These are phyloP conservation scores for Hirtodrosophila duncani DNA, from an alignment of 2,888 invertebrate species.

Conservation along the genomic window DNA sequence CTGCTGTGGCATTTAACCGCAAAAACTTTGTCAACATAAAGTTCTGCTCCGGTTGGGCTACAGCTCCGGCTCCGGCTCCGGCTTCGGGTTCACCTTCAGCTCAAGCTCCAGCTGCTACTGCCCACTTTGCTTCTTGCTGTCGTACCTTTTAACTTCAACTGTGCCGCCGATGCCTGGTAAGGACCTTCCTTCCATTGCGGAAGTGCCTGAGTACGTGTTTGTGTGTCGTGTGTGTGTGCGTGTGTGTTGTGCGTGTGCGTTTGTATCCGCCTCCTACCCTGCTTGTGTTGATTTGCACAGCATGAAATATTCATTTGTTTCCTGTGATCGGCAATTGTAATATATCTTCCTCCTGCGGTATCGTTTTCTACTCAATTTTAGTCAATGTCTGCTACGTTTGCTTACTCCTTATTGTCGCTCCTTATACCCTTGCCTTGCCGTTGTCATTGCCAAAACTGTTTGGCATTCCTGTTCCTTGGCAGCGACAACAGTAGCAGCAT, in stretches of 20 bases:
- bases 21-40: conserved; percentile 73
- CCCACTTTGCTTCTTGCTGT: conserved; percentile 43
- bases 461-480: conserved; percentile 21
- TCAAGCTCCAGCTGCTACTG: conserved; percentile 31
- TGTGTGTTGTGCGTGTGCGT: conserved; percentile 9
- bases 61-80: conserved; percentile 32
- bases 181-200: conserved; percentile 12
- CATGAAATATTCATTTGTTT: conserved; percentile 73
- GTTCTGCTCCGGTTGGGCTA: conserved; percentile 30
- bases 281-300: conserved; percentile 66
- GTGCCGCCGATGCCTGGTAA: conserved; percentile 24
- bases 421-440: conserved; percentile 13
- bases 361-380: conserved; percentile 71
- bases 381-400: conserved; percentile 58
- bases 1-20: conserved; percentile 72
- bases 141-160: conserved; percentile 54
- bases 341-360: conserved; percentile 69
- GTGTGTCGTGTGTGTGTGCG: conserved; percentile 6
- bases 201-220: conserved; percentile 21
- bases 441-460: conserved; percentile 45
- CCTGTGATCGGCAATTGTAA: conserved; percentile 73
- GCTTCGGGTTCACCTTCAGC: conserved; percentile 5
- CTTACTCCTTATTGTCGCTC: conserved; percentile 46
- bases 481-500: conserved; percentile 24
- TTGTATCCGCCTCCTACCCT: not conserved